A percentile compares a stretch with the other conserved stretches of the same genome.
phyloP scores from a whole-genome alignment of 2,888 invertebrate genomes.

The Phengaris alcon region DNA sequence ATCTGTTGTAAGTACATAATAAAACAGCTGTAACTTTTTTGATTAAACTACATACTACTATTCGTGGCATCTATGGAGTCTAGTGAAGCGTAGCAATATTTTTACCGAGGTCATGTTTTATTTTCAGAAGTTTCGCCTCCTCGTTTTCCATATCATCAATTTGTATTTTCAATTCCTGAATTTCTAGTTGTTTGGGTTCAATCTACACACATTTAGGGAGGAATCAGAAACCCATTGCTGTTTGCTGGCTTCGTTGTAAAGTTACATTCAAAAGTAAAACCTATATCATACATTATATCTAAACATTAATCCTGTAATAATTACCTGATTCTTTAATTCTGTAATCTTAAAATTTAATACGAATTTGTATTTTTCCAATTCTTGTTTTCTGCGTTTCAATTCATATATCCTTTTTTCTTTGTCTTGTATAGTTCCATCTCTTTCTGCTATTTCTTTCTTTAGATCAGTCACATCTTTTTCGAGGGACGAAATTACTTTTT shows the following conservation, averaged over 20 bases:
- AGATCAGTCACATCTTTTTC: slow-evolving; percentile 89
- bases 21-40: slow-evolving; percentile 73
- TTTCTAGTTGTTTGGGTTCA: slow-evolving; percentile 89
- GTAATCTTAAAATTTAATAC: slow-evolving; percentile 93
- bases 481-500: slow-evolving; percentile 83
- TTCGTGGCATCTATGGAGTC: too few relatives aligned
- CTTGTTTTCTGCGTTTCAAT: slow-evolving; percentile 89
- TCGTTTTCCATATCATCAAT: slow-evolving; percentile 92
- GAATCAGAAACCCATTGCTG: not conserved
- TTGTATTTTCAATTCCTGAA: slow-evolving; percentile 88
- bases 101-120: slow-evolving; percentile 73
- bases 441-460: slow-evolving; percentile 90
- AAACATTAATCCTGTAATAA: slow-evolving; percentile 28
- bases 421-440: slow-evolving; percentile 90
- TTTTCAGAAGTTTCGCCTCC: slow-evolving; percentile 81
- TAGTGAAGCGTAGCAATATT: not conserved
- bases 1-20: slow-evolving; percentile 75
- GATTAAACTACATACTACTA: not conserved
- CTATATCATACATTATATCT: not conserved
- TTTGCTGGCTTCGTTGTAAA: slow-evolving; percentile 2
- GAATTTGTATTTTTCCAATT: slow-evolving; percentile 94
- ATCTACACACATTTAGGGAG: slow-evolving; percentile 74
- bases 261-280: slow-evolving; percentile 8
- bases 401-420: slow-evolving; percentile 92
- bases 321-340: slow-evolving; percentile 87